Evolutionary conservation across 2,888 invertebrate species (phyloP), one percentile per base, ranked within the genome.

Genomic region (Osmoderma eremita): DNA sequence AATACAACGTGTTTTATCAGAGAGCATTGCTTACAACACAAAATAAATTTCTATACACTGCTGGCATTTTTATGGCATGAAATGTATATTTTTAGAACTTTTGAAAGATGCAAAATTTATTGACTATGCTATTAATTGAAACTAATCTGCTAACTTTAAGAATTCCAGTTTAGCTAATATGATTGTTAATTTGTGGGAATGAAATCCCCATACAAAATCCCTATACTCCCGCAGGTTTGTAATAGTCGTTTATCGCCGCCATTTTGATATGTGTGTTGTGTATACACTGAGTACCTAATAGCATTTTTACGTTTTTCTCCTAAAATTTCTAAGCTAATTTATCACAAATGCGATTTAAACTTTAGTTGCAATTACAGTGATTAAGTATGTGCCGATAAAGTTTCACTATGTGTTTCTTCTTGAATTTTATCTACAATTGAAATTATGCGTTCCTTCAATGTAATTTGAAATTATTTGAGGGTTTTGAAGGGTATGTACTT

Each of bases 241-340:
- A 65, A 65, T 64, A 45, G 68, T 64, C 53, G 64, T 51, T 68
- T 68, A 42, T 61, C 61, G 68, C 68, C 58, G 68, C 68, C 68
- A 68, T 68, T 68, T 68, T 68, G 68, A 65, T 62, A 68, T 68
- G 38, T 68, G 13, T 65, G 68, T 68, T 68, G 68, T 68, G 42
- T 68, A 64, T 63, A 68, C 49, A 68, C 42, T 42, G 56, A 49
- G 41, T 42, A 38, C 42, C 30, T 50, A 53, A 61, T 68, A 61
- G 61, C 53, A 61, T 68, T 68, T 64, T 65, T 42, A 36, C 41
- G 13, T 38, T 50, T 56, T 45, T 53, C 42, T 18, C 18, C 12
- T 13, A 36, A 41, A 17, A 36, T 30, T 45, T 42, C 49, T 12
- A 18, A 15, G 15, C 20, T 45, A 22, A 65, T 65, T 58, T 56